A percentile compares a stretch with the other conserved stretches of the same genome.
Conservation (phyloP, 2,888 invertebrate genomes). For the Trichopoda pennipes region DNA sequence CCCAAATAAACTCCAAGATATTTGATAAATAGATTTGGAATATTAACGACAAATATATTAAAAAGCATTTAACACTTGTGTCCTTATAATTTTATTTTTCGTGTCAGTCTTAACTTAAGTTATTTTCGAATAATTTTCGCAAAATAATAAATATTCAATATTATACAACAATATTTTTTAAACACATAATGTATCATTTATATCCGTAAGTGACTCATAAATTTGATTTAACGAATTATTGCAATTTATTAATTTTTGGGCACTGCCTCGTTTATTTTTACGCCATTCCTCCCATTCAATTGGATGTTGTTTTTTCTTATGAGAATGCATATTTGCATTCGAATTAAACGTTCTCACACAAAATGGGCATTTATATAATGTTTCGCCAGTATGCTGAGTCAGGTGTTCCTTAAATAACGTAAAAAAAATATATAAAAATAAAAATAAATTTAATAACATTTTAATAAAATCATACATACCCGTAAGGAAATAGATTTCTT, state of each 20-base stretch:
- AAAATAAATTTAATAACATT: not conserved
- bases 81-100: no score
- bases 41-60: no score
- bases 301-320: constrained; percentile 79
- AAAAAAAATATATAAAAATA: not conserved
- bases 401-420: constrained; percentile 77
- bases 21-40: no score
- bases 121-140: no score
- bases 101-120: no score
- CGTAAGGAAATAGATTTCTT: constrained; percentile 78
- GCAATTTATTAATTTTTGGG: constrained; percentile 69
- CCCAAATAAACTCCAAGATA: no score
- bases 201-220: constrained; percentile 2
- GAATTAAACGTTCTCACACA: constrained; percentile 80
- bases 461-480: constrained; percentile 72
- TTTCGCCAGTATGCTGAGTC: constrained; percentile 79
- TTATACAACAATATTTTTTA: not conserved
- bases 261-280: constrained; percentile 76
- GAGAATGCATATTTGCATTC: constrained; percentile 80
- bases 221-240: constrained; percentile 45
- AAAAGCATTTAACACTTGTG: no score
- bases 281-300: constrained; percentile 77
- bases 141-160: no score
- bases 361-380: constrained; percentile 79
- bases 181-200: not conserved